These are phyloP conservation scores for Atherix ibis DNA, from an alignment of 2,888 invertebrate species.

Conservation along the genomic window DNA sequence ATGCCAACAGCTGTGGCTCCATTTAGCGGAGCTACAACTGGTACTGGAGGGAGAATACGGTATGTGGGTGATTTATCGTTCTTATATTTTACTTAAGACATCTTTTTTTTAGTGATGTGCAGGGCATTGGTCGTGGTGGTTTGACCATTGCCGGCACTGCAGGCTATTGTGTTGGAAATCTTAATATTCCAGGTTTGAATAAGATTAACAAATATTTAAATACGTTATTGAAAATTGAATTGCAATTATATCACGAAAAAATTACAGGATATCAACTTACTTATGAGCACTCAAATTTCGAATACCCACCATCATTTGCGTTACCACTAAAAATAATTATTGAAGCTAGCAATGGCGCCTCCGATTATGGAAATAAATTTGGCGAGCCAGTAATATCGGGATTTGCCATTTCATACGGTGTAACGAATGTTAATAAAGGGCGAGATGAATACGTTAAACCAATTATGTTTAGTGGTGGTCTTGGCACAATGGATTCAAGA, in stretches of 20 bases:
- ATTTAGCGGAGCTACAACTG: slow-evolving; percentile 95
- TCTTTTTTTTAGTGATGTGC: slow-evolving; percentile 57
- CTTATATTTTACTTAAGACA: not conserved
- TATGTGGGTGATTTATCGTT: slow-evolving; percentile 6
- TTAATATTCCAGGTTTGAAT: slow-evolving; percentile 64
- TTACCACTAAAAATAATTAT: slow-evolving; percentile 76
- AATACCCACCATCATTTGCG: slow-evolving; percentile 83
- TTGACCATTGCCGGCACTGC: slow-evolving; percentile 91
- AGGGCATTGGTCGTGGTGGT: slow-evolving; percentile 87
- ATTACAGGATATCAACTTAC: slow-evolving; percentile 58
- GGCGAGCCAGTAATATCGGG: slow-evolving; percentile 90
- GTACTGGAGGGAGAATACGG: slow-evolving; percentile 82
- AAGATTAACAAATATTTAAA: not conserved
- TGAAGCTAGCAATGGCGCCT: slow-evolving; percentile 95
- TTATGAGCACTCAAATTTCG: slow-evolving; percentile 63
- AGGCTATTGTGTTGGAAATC: slow-evolving; percentile 89
- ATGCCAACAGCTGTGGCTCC: slow-evolving; percentile 96
- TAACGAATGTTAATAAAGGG: slow-evolving; percentile 44
- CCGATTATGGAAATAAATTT: slow-evolving; percentile 98
- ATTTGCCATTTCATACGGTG: slow-evolving; percentile 82
- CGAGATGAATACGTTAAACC: slow-evolving; percentile 93
- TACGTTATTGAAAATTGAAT: not conserved
- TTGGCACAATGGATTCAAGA: slow-evolving; percentile 73
- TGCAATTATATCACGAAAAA: not conserved
- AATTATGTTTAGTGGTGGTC: slow-evolving; percentile 96